Base-by-base conservation (phyloP, 2,797 vertebrate genomes). In the Sus cebifrons region DNA sequence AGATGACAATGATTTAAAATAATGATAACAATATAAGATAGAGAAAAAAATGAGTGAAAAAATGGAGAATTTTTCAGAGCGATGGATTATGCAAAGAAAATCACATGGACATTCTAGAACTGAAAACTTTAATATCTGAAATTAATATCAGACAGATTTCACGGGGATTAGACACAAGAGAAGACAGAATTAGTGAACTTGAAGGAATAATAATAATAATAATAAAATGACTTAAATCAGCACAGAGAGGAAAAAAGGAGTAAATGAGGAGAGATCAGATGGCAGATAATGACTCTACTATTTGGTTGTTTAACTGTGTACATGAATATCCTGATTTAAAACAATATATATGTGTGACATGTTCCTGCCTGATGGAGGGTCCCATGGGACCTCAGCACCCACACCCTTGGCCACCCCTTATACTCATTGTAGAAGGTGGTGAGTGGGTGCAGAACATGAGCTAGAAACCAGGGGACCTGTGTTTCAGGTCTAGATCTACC, bases 151-250 rank as follows among this genome's bases (percentile, higher is more conserved):
- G 25, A 77, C 17, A 85, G 23, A n/a, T 62, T 85, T 77, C 40
- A 71, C 25, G 79, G 32, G 13, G 18, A 44, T 32, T 32, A 25
- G 32, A 79, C 54, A 27, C 15, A 44, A 0, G 3, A 64, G 40
- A 79, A 81, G 75, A 86, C 25, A 90, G 64, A 94, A 86, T 64
- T 32, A 70, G 15, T 54, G 79, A 78, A 14, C 25, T n/a, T 64
- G 44, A 70, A 79, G 64, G 49, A 60, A 85, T n/a, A 79, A 32
- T 6, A 15, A 71, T 94, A 54, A 32, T 36, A 36, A 36, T 36
- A 36, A 36, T 36, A 36, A 64, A 78, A 85, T 6, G n/a, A 68
- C 11, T 78, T 62, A 89, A 52, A 78, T 70, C 27, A 86, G 64
- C 81, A 56, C 2, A 94, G 40, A 71, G n/a, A 17, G 85, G 29